Conservation (phyloP, 2,797 vertebrate species). For the Pipistrellus kuhlii region DNA sequence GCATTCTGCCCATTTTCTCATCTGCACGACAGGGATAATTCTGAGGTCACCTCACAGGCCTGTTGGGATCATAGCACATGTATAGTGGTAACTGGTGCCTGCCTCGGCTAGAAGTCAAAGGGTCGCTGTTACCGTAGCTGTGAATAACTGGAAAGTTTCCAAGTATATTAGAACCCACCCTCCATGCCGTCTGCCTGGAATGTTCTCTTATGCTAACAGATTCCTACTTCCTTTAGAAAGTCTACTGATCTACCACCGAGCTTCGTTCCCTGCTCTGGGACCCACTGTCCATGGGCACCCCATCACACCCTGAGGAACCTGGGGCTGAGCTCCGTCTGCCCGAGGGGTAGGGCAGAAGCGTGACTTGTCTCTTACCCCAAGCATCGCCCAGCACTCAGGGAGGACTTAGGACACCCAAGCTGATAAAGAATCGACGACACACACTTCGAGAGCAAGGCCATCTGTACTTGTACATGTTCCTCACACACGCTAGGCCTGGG, state of each 20-base stretch:
- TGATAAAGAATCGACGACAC: conserved; percentile 17
- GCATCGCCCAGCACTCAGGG: background rate
- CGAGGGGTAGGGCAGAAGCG: background rate
- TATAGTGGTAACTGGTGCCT: background rate
- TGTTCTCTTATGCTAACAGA: background rate
- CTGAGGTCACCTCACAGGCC: background rate
- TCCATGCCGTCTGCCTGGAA: conserved; percentile 10
- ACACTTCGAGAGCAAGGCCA: background rate
- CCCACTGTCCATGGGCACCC: background rate
- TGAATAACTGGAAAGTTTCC: conserved; percentile 23
- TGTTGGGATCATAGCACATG: background rate
- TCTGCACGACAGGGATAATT: background rate
- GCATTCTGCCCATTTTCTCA: background rate
- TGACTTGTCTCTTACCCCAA: background rate
- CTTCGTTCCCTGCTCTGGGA: background rate
- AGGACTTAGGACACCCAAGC: background rate
- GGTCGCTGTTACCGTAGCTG: background rate
- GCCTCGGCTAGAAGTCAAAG: background rate
- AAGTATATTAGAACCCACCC: background rate
- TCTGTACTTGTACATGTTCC: conserved; percentile 12
- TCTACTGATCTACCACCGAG: background rate
- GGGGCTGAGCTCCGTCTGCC: background rate
- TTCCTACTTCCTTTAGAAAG: background rate
- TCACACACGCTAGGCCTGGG: background rate
- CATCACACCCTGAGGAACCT: background rate